A percentile compares a stretch with the other conserved stretches of the same genome.
Evolutionary conservation across 2,888 invertebrate genomes (phyloP).

Genomic region (Pelosia muscerda): DNA sequence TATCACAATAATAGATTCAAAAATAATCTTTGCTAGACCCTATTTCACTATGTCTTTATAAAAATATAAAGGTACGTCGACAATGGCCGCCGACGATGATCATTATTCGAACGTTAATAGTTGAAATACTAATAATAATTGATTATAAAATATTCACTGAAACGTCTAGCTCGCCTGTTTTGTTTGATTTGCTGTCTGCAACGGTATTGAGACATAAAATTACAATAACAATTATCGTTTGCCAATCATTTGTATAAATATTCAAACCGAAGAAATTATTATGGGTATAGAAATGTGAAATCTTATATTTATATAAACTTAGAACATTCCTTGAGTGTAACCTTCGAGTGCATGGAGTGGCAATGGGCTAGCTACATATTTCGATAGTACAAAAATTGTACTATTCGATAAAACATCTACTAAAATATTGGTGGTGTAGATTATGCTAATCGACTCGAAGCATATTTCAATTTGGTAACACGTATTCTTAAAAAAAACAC

Average conservation of each 20-base stretch:
- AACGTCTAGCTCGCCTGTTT: not conserved
- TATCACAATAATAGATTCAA: too few relatives aligned
- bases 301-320: not conserved
- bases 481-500: not conserved
- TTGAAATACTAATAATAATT: not conserved
- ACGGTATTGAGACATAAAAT: not conserved
- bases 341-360: too few relatives aligned
- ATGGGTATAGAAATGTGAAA: not conserved
- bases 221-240: not conserved
- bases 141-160: conserved; percentile 5
- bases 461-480: not conserved
- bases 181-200: not conserved
- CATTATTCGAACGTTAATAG: not conserved
- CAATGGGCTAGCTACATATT: too few relatives aligned
- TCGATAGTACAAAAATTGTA: not conserved
- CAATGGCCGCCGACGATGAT: not conserved
- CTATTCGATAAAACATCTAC: not conserved
- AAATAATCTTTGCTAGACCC: not conserved
- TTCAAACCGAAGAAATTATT: not conserved
- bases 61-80: not conserved
- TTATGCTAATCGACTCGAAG: too few relatives aligned
- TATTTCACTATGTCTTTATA: not conserved
- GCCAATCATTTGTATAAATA: not conserved
- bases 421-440: too few relatives aligned
- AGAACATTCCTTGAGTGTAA: too few relatives aligned